Base-by-base conservation (phyloP, 2,113 vertebrate genomes). In the Chaenocephalus aceratus region DNA sequence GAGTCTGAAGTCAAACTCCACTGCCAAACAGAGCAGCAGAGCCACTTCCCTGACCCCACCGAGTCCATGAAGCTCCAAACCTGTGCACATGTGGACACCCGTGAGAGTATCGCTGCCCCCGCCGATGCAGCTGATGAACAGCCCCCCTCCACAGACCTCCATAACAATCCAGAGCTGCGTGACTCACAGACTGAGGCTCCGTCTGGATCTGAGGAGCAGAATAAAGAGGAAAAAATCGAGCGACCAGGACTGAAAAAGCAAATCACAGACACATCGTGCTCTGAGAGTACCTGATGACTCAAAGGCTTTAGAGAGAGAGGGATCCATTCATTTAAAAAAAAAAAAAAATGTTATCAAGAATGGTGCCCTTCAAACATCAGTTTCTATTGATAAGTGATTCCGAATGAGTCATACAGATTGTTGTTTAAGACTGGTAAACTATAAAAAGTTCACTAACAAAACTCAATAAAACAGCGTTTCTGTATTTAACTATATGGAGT, bases 131-230 rank as follows among this genome's bases (percentile, higher is more conserved):
- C 96, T 30, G 54, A 86, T 1, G 93, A 96, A 86, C 96, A 93
- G 51, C 95, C 94, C 82, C 90, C 91, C 2, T 94, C 92, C 77
- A 93, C 95, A 88, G 95, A 96, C 88, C 96, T 96, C 92, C 96
- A 96, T 89, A 96, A 97, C 93, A 74, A 75, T 84, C 79, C 85
- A 73, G 86, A 95, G 96, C 88, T 94, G 91, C 94, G 88, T 87
- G 95, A 97, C 83, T 93, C 96, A 82, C 95, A 94, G 88, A 80
- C 77, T n/a, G 84, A 61, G 70, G 57, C 46, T 58, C 16, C 30
- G 30, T 30, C 61, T 15, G 75, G 49, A 59, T 13, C 64, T 26
- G 23, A 2, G 46, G 15, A 72, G 75, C 81, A 73, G 69, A 65
- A 54, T 3, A 53, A 15, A 46, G 68, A 48, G 58, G 63, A 54